Percentiles rank a stretch among this genome's conserved stretches.
These are phyloP conservation scores for Vulpes lagopus DNA, from an alignment of 2,113 vertebrate species.

Conservation along the genomic window DNA sequence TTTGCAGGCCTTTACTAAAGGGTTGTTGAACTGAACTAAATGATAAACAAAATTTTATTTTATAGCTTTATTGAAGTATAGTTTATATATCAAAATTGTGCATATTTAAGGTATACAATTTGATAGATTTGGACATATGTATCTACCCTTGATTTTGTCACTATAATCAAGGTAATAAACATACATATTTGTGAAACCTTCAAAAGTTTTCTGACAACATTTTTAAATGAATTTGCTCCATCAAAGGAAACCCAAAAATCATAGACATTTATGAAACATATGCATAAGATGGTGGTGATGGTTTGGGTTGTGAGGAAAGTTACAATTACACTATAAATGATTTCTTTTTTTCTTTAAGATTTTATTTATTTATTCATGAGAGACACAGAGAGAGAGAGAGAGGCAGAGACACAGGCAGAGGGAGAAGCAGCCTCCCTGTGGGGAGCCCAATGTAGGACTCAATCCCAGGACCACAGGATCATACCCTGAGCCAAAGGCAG, in stretches of 20 bases:
- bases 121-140: background rate
- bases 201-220: background rate
- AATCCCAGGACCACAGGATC: no score
- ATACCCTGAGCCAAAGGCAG: no score
- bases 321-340: conserved; percentile 14
- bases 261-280: background rate
- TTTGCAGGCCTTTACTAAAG: background rate
- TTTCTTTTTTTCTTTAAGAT: background rate
- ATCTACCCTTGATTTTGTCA: background rate
- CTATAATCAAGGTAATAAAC: background rate
- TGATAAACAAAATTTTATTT: background rate
- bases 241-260: background rate
- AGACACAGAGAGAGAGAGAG: no score
- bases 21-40: background rate
- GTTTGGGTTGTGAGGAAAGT: background rate
- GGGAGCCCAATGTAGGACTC: no score
- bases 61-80: background rate
- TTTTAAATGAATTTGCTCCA: background rate
- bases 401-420: no score
- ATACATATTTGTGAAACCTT: background rate
- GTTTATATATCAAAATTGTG: background rate
- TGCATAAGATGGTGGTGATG: background rate
- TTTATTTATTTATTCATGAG: no score
- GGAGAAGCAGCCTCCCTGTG: no score
- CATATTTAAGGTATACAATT: background rate